Percentiles rank a stretch among this genome's conserved stretches.
These are phyloP conservation scores for Pemphredon lugubris DNA, from an alignment of 2,888 invertebrate species.

Conservation along the genomic window DNA sequence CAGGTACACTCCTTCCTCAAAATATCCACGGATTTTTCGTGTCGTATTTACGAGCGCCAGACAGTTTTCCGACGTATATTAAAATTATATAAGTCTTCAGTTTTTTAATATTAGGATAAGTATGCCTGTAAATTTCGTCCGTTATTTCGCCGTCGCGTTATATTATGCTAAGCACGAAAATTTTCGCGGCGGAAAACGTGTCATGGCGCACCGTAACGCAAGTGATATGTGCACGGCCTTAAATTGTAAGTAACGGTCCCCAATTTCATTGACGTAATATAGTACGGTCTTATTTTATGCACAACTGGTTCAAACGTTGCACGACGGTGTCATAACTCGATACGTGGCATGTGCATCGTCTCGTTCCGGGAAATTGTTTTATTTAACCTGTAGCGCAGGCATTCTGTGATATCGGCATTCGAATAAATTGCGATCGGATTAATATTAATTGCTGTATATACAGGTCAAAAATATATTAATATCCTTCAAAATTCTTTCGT, in stretches of 20 bases:
- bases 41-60: no score
- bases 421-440: no score
- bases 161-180: conserved; percentile 3
- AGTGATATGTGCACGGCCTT: conserved; percentile 1
- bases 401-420: no score
- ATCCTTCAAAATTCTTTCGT: no score
- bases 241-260: conserved; percentile 10
- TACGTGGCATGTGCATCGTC: not conserved
- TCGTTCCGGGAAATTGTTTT: not conserved
- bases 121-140: not conserved
- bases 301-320: conserved; percentile 2
- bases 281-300: not conserved
- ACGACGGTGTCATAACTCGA: not conserved
- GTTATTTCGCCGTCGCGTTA: not conserved
- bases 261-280: conserved; percentile 7
- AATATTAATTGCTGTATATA: no score
- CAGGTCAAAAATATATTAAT: no score
- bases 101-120: not conserved
- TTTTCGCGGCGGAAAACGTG: not conserved
- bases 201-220: conserved; percentile 9
- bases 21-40: no score
- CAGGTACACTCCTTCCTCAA: no score
- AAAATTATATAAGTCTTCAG: not conserved
- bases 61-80: not conserved
- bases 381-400: not conserved